Conservation (phyloP, 2,113 vertebrate genomes). For the Gasterosteus aculeatus region DNA sequence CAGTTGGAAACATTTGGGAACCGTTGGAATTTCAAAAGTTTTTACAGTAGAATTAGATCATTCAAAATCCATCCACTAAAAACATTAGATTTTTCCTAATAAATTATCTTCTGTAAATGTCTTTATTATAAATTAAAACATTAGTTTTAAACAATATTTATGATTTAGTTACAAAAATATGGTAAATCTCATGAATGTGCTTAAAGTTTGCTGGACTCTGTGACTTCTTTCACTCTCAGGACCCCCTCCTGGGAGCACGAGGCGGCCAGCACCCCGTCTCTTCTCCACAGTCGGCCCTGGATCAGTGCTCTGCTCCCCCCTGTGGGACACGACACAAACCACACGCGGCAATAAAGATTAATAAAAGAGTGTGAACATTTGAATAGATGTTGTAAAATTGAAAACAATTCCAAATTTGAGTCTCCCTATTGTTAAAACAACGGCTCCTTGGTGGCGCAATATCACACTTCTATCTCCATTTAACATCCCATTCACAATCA, state of each 20-base stretch:
- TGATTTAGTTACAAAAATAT: neutral
- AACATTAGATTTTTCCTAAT: neutral
- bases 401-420: too few relatives aligned
- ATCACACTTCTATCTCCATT: too few relatives aligned
- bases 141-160: neutral
- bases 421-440: too few relatives aligned
- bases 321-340: conserved; percentile 57
- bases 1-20: neutral
- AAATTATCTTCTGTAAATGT: too few relatives aligned
- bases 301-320: conserved; percentile 89
- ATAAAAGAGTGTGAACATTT: too few relatives aligned
- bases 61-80: conserved; percentile 7
- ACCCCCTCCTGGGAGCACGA: conserved; percentile 93
- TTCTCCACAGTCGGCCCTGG: conserved; percentile 91
- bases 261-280: conserved; percentile 89
- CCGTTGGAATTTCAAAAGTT: neutral
- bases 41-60: neutral
- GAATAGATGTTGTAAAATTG: too few relatives aligned
- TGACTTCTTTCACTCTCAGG: conserved; percentile 78
- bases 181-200: neutral
- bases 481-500: too few relatives aligned
- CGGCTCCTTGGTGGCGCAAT: too few relatives aligned
- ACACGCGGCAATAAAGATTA: neutral
- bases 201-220: conserved; percentile 85
- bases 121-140: neutral